Evolutionary conservation across 2,113 vertebrate genomes (phyloP).

Genomic region (Eudyptes chrysolophus): DNA sequence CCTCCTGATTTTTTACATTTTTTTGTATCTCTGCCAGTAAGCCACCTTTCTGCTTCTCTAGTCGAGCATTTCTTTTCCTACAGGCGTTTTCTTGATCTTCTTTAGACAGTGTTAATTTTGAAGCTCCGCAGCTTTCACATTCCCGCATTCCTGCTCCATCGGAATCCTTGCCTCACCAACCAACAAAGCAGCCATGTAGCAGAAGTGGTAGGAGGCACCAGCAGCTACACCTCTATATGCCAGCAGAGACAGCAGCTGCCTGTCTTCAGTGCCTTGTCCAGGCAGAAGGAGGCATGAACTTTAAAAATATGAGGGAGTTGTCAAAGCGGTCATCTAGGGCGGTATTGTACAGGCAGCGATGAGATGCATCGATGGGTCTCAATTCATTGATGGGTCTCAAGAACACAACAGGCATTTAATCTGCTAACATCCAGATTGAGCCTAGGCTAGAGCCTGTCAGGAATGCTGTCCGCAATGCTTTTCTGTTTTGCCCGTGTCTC

Average conservation of each 20-base stretch:
- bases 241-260: background rate
- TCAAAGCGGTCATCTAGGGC: background rate
- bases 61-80: background rate
- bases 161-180: background rate
- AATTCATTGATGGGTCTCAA: background rate
- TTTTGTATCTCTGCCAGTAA: background rate
- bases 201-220: background rate
- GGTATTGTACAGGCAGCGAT: accelerated
- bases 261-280: background rate
- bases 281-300: background rate
- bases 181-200: background rate
- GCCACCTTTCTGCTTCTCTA: background rate
- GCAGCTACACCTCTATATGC: background rate
- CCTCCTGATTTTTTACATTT: background rate
- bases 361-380: background rate
- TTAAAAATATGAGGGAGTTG: background rate
- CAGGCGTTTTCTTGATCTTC: background rate
- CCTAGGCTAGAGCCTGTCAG: background rate
- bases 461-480: background rate
- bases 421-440: background rate
- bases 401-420: background rate
- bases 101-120: background rate
- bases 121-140: background rate
- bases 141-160: background rate
- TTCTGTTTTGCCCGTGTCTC: background rate